Conservation (phyloP, 2,797 vertebrate species). For the Acanthis flammea region DNA sequence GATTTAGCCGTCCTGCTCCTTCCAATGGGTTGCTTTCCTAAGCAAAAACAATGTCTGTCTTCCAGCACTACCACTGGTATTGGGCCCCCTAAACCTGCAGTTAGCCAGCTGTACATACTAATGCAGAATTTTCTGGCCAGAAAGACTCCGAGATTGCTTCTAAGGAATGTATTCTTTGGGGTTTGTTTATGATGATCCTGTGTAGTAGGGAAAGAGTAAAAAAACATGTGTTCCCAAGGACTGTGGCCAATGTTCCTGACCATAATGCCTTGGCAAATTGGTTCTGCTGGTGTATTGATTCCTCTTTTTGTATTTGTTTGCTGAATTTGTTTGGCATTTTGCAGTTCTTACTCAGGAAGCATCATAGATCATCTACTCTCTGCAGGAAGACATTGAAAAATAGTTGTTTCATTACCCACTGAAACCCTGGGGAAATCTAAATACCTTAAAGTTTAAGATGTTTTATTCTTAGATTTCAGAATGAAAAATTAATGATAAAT, state of each 20-base stretch:
- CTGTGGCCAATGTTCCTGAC: not conserved
- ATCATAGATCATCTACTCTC: conserved; percentile 43
- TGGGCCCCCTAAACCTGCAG: not conserved
- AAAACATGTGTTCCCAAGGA: not conserved
- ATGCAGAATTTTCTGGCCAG: not conserved
- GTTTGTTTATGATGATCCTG: not conserved
- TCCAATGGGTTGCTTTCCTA: not conserved
- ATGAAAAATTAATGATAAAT: conserved; percentile 65
- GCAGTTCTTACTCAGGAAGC: not conserved
- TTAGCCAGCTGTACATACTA: not conserved
- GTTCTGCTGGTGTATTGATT: not conserved
- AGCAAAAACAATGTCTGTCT: not conserved
- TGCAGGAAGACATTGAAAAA: conserved; percentile 39
- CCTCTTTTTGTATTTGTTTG: not conserved
- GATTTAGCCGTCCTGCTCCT: not conserved
- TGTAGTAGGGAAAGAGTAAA: not conserved
- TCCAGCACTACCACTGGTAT: not conserved
- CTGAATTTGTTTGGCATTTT: conserved; percentile 14
- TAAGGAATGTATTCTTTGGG: not conserved
- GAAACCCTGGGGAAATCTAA: conserved; percentile 67
- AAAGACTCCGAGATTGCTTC: not conserved
- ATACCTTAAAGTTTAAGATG: conserved; percentile 64
- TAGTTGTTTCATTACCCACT: conserved; percentile 51
- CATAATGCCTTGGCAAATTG: not conserved
- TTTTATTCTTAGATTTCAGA: conserved; percentile 66